These are phyloP conservation scores for Glaucidium brasilianum DNA, from an alignment of 2,113 vertebrate species.

Conservation along the genomic window DNA sequence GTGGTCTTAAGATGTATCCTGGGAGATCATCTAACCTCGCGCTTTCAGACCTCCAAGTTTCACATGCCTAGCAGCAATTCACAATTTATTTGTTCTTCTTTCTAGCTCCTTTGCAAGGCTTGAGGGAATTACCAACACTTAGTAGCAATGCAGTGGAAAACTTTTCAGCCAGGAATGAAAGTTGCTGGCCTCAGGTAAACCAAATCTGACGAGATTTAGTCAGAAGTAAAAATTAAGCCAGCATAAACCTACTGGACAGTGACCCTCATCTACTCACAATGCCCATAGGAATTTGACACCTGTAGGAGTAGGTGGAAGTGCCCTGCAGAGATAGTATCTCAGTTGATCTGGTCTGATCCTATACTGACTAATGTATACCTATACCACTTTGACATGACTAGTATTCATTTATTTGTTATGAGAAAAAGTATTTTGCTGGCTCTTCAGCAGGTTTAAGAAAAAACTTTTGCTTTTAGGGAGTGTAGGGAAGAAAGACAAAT, in stretches of 20 bases:
- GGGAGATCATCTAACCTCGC: conserved; percentile 11
- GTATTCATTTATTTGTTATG: neutral
- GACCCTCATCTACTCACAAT: neutral
- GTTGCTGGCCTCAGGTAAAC: conserved; percentile 58
- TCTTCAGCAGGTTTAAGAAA: neutral
- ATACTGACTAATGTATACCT: neutral
- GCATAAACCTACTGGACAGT: conserved; percentile 49
- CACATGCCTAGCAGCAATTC: conserved; percentile 58
- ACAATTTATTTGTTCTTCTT: conserved; percentile 58
- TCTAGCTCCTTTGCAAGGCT: conserved; percentile 63
- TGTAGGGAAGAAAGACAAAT: neutral
- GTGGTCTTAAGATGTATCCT: neutral
- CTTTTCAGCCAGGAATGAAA: conserved; percentile 24
- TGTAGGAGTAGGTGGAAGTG: neutral
- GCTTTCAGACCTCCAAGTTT: conserved; percentile 49
- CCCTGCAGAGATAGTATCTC: neutral
- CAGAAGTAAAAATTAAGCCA: conserved; percentile 58
- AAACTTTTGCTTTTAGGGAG: neutral
- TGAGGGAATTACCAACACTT: conserved; percentile 63
- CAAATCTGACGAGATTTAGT: conserved; percentile 54
- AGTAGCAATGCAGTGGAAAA: conserved; percentile 50
- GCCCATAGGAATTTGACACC: neutral
- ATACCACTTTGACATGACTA: neutral
- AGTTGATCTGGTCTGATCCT: neutral
- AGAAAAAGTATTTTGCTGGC: neutral